Percentiles rank a stretch among this genome's conserved stretches.
These are phyloP conservation scores for Coenonympha arcania DNA, from an alignment of 2,888 invertebrate genomes.

Conservation along the genomic window DNA sequence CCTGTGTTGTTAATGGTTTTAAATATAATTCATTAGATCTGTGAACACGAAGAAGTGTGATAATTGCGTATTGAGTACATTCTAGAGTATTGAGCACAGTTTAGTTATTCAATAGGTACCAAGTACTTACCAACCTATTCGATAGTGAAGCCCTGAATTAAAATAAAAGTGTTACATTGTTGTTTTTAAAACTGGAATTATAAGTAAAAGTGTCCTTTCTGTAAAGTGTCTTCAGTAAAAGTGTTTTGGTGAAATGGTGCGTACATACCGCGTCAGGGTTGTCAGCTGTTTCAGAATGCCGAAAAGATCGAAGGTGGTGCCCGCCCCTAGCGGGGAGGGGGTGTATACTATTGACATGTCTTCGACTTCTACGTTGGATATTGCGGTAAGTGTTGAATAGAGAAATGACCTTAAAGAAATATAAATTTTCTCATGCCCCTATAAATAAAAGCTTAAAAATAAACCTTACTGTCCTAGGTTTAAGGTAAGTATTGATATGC, in stretches of 20 bases:
- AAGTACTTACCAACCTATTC: no score
- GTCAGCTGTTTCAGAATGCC: slow-evolving; percentile 57
- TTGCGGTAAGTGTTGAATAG: slow-evolving; percentile 47
- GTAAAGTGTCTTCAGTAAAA: no score
- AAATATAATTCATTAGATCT: no score
- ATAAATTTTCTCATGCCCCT: no score
- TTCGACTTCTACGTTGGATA: slow-evolving; percentile 50
- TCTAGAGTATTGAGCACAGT: no score
- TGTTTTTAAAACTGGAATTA: neutral
- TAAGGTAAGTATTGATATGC: neutral
- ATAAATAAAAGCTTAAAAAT: neutral
- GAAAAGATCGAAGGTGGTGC: slow-evolving; percentile 55
- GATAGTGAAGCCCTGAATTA: neutral
- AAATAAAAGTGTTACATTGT: neutral
- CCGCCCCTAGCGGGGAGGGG: slow-evolving; percentile 46
- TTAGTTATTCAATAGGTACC: no score
- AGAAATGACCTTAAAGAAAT: no score
- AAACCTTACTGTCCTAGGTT: neutral
- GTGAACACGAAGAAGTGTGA: no score
- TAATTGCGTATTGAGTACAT: no score
- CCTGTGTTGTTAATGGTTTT: no score
- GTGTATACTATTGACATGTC: slow-evolving; percentile 53
- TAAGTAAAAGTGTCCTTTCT: neutral
- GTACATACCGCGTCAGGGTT: slow-evolving; percentile 54
- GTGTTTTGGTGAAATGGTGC: slow-evolving; percentile 47